Percentiles rank a stretch among this genome's conserved stretches.
phyloP scores from a whole-genome alignment of 30 jellyfish, hydroid and myxozoan genomes.

The Hydractinia echinata region DNA sequence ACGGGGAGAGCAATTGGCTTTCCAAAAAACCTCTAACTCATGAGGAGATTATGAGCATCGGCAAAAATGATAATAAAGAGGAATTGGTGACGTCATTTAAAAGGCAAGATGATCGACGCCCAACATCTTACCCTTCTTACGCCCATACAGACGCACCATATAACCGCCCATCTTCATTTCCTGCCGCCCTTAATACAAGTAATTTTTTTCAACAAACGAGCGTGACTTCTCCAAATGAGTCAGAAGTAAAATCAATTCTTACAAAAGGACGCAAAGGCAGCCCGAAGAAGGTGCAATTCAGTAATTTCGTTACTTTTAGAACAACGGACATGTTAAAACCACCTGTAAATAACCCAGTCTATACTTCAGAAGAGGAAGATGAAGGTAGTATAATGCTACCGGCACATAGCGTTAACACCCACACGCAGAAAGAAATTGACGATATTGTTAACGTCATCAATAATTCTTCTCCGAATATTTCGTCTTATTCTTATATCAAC shows the following conservation, averaged over 20 bases:
- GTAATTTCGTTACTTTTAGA: slow-evolving; percentile 9
- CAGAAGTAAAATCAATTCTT: slow-evolving; percentile 14
- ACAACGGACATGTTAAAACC: neutral
- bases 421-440: too few relatives aligned
- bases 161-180: too few relatives aligned
- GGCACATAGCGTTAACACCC: too few relatives aligned
- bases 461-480: too few relatives aligned
- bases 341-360: neutral
- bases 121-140: too few relatives aligned
- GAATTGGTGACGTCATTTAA: slow-evolving; percentile 8
- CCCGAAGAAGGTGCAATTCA: slow-evolving; percentile 21
- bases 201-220: neutral
- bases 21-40: neutral
- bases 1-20: neutral
- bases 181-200: too few relatives aligned
- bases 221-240: neutral
- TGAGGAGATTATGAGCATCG: neutral
- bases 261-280: slow-evolving; percentile 8
- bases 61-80: neutral
- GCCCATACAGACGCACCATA: too few relatives aligned
- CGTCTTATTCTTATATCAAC: too few relatives aligned
- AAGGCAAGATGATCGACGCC: neutral
- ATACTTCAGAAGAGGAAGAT: too few relatives aligned
- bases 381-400: too few relatives aligned
- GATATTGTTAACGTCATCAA: too few relatives aligned